A percentile compares a stretch with the other conserved stretches of the same genome.
Conservation (phyloP, 2,888 invertebrate genomes). For the Coelopa pilipes region DNA sequence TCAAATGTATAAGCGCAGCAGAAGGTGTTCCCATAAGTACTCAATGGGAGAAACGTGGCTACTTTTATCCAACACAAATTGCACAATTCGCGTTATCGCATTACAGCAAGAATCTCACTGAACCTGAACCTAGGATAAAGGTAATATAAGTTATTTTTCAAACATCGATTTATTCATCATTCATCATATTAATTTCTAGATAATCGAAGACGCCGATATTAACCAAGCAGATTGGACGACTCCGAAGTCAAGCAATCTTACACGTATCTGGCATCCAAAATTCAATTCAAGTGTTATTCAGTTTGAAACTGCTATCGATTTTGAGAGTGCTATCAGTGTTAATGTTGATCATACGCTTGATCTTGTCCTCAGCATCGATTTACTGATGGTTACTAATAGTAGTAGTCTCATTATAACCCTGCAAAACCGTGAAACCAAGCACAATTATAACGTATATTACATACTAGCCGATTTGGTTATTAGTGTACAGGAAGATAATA, state of each 20-base stretch:
- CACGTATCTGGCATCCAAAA: constrained; percentile 72
- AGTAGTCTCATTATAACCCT: constrained; percentile 84
- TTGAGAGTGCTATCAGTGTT: constrained; percentile 74
- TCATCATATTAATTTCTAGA: constrained; percentile 40
- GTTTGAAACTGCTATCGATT: constrained; percentile 78
- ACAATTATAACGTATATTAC: constrained; percentile 84
- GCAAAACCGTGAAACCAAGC: constrained; percentile 81
- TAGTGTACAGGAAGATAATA: constrained; percentile 79
- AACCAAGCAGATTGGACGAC: constrained; percentile 78
- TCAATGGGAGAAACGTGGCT: constrained; percentile 96
- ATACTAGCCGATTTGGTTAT: constrained; percentile 80
- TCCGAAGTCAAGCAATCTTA: constrained; percentile 76
- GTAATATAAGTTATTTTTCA: constrained; percentile 44
- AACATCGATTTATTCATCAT: neutral
- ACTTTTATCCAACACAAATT: constrained; percentile 98
- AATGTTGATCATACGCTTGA: constrained; percentile 71
- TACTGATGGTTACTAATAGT: constrained; percentile 77
- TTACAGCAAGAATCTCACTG: constrained; percentile 93
- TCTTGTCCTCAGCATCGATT: constrained; percentile 80
- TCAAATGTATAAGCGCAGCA: constrained; percentile 93
- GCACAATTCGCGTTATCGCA: constrained; percentile 98
- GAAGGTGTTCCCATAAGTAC: constrained; percentile 96
- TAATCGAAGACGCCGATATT: constrained; percentile 81
- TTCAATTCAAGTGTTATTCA: constrained; percentile 74
- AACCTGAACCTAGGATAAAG: constrained; percentile 80